Percentiles rank a stretch among this genome's conserved stretches.
phyloP scores from a whole-genome alignment of 2,113 vertebrate species.

The Lanius ludovicianus region DNA sequence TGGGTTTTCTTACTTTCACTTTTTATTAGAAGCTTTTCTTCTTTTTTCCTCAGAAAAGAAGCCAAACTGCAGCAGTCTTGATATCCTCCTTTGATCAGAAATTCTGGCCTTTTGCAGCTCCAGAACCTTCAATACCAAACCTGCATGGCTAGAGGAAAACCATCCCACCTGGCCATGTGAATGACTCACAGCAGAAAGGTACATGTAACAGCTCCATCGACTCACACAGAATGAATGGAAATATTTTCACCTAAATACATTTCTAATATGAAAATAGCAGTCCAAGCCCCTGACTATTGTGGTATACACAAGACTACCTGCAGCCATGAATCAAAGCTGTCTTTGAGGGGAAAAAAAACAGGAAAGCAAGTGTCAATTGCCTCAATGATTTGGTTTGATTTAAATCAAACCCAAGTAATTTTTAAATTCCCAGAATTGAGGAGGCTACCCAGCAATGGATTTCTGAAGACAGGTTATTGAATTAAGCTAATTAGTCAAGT shows the following conservation, averaged over 20 bases:
- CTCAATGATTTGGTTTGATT: background rate
- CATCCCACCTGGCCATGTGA: accelerated
- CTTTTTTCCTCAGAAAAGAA: background rate
- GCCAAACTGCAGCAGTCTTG: background rate
- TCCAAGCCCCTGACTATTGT: background rate
- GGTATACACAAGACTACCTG: background rate
- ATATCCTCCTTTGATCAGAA: background rate
- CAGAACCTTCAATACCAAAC: background rate
- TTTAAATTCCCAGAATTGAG: background rate
- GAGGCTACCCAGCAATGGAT: background rate
- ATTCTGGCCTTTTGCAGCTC: background rate
- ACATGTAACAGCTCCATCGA: background rate
- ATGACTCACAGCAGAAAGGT: background rate
- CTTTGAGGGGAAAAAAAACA: accelerated
- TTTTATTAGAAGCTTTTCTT: background rate
- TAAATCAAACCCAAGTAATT: background rate
- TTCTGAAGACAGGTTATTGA: background rate
- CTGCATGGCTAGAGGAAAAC: background rate
- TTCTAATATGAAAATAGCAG: background rate
- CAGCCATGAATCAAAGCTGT: background rate
- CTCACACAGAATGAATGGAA: background rate
- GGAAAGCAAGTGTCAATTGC: background rate
- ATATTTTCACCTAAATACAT: background rate
- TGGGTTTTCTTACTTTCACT: background rate
- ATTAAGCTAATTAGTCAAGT: background rate